Evolutionary conservation across 1,140 invertebrate species (phyloP), one percentile per base, ranked within the genome.

Genomic region (Leucophenga varia): DNA sequence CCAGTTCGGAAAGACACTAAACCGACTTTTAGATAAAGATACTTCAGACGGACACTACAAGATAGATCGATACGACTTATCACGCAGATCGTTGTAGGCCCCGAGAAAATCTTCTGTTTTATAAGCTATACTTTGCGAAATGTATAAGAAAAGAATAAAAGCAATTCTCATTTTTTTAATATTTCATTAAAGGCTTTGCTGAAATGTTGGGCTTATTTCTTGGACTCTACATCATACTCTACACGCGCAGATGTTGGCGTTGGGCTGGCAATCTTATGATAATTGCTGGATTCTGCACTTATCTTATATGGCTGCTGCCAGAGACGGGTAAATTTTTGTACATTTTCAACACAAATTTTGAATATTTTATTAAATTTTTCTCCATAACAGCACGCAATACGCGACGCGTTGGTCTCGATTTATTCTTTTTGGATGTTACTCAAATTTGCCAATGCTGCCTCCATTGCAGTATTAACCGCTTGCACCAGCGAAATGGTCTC

Each of bases 151-250:
- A 25, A 37, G 36, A 12, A 13, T 28, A 30, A 44, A 10, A 36
- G 3, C 13, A 19, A 10, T 3, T 20, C 6, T 39, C 6, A 18
- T 39, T 12, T 19, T 9, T 18, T 35, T 17, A 7, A 18, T 16
- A n/a, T 21, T 19, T 18, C 6, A 39, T n/a, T 39, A 16, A 20
- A 70, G 65, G 71, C 16, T 58, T 72, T 18, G 72, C 65, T 19
- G 76, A 77, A 53, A 65, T 77, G 46, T 20, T 76, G 6, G 76
- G 76, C 36, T 38, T 74, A 7, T 64, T 76, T 36, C 38, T 74
- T 22, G 76, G 76, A 5, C 69, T 77, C 40, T 64, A 59, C 19
- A 53, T 74, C 9, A 74, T 73, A 43, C 43, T 74, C 17, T 74
- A 72, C 17, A 74, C 71, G 1, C 55, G 67, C 10, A 57, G 64